Evolutionary conservation across 2,888 invertebrate genomes (phyloP).

Genomic region (Rapana venosa): DNA sequence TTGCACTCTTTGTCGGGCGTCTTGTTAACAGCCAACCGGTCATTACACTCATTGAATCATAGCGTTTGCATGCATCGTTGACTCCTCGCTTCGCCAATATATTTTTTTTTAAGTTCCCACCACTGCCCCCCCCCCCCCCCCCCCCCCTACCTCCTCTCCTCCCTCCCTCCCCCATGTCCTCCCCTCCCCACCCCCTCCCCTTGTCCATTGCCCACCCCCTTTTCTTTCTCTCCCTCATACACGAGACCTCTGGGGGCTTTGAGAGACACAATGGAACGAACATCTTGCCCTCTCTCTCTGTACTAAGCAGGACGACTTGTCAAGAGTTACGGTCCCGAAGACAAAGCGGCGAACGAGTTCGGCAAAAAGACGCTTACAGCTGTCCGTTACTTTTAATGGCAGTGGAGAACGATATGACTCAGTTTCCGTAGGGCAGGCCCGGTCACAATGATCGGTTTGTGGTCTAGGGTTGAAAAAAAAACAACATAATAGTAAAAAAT

Average conservation of each 20-base stretch:
- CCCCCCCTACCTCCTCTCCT: not conserved
- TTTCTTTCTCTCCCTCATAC: no score
- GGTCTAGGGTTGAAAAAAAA: no score
- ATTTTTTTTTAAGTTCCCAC: not conserved
- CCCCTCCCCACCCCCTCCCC: not conserved
- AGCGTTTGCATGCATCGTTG: no score
- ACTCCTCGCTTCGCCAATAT: no score
- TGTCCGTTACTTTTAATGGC: not conserved
- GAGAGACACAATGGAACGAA: not conserved
- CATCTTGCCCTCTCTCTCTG: slow-evolving; percentile 3
- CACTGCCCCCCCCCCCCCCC: not conserved
- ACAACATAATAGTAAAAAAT: no score
- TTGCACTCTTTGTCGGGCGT: not conserved
- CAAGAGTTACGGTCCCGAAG: not conserved
- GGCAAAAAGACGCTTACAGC: slow-evolving; percentile 10
- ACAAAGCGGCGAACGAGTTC: not conserved
- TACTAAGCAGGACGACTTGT: not conserved
- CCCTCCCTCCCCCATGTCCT: not conserved
- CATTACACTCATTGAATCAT: not conserved
- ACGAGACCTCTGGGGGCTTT: not conserved
- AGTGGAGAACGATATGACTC: not conserved
- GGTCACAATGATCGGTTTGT: not conserved
- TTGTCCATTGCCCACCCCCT: not conserved
- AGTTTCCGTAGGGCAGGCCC: not conserved
- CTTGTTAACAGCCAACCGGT: not conserved